Conservation (phyloP, 2,113 vertebrate species). For the Polypterus bichir region DNA sequence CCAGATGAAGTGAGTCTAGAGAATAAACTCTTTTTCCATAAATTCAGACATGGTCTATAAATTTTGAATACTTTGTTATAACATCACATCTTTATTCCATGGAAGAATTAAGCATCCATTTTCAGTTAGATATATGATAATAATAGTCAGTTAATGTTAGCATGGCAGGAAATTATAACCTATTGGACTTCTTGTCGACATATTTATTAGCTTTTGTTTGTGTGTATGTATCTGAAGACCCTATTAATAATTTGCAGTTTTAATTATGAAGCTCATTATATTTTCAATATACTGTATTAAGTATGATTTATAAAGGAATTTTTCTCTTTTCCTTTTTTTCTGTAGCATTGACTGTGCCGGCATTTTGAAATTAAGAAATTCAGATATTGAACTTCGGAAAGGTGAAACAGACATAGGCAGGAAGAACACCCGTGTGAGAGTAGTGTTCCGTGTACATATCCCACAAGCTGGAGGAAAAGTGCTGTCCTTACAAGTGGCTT, state of each 20-base stretch:
- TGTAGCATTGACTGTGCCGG: slow-evolving; percentile 92
- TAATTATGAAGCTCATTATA: background rate
- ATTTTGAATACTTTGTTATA: slow-evolving; percentile 4
- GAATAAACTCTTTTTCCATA: slow-evolving; percentile 20
- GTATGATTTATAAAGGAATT: background rate
- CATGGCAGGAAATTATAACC: background rate
- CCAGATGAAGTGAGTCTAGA: slow-evolving; percentile 18
- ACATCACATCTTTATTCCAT: slow-evolving; percentile 2
- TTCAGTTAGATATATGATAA: background rate
- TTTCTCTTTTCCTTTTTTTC: slow-evolving; percentile 7
- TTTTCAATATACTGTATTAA: background rate
- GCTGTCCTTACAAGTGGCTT: slow-evolving; percentile 81
- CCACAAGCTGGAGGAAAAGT: slow-evolving; percentile 88
- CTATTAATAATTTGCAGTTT: background rate
- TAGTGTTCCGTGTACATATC: slow-evolving; percentile 94
- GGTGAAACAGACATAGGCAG: slow-evolving; percentile 96
- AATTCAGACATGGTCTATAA: slow-evolving; percentile 6
- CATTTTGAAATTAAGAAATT: slow-evolving; percentile 94
- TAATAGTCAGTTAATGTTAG: background rate
- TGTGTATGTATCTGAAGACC: slow-evolving; percentile 15
- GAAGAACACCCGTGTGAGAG: slow-evolving; percentile 91
- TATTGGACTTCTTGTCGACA: background rate
- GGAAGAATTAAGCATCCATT: background rate
- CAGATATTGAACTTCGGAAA: slow-evolving; percentile 95
- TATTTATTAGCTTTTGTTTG: slow-evolving; percentile 13